Base-by-base conservation (phyloP, 2,888 invertebrate genomes). In the Tipula unca region DNA sequence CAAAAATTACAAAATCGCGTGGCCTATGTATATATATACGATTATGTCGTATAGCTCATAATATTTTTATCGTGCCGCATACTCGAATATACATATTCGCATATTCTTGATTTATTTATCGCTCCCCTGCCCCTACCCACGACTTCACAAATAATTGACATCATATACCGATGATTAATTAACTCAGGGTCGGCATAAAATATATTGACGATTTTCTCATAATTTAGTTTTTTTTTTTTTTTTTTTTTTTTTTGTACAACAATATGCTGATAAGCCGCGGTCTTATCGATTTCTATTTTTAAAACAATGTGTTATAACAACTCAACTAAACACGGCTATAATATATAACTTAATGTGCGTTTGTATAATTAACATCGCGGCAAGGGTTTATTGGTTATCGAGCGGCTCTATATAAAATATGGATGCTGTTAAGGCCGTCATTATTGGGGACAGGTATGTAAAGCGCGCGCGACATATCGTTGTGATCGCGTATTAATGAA, bases 271-370 rank as follows among this genome's bases (percentile, higher is more conserved):
- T 69, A 69, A 69, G 69, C 69, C 69, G 69, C 69, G 69, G 69
- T 69, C 69, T 69, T 69, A 69, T 69, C 69, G 69, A 69, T 69
- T 69, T 69, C 69, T 69, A 69, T 69, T 69, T 69, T 25, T 69
- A 69, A 69, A 69, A 69, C 25, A 69, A 69, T 39, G 13, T 39
- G 3, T 39, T n/a, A n/a, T 2, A 32, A 32, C 32, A 32, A 32
- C 4, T 69, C 69, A 69, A 69, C n/a, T 69, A 69, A 69, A 69
- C 10, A 20, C 10, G 69, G 13, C 25, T 25, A 25, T 69, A 69
- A 69, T 0, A 25, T 39, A n/a, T n/a, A n/a, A n/a, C n/a, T n/a
- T n/a, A n/a, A n/a, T 69, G 25, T 25, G 69, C 69, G 69, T 8
- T 69, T n/a, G 48, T 48, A 13, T 39, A 48, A 69, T 69, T 69